Percentiles rank a stretch among this genome's conserved stretches.
These are phyloP conservation scores for Chroicocephalus ridibundus DNA, from an alignment of 2,113 vertebrate species.

Conservation along the genomic window DNA sequence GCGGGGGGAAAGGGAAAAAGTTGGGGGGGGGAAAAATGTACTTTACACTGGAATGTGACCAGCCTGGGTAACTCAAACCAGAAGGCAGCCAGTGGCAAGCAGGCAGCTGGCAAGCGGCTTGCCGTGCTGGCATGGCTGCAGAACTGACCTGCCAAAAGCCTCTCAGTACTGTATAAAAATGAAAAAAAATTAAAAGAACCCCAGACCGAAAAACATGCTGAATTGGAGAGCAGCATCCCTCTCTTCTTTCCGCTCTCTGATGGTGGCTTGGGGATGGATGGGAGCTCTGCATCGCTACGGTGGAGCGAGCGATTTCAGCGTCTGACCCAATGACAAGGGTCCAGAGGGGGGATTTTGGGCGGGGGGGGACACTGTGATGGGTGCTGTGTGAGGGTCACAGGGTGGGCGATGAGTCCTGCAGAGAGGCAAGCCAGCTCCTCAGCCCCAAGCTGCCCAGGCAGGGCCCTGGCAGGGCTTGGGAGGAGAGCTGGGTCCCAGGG, in stretches of 20 bases:
- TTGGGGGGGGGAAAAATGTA: background rate
- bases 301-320: fast-evolving
- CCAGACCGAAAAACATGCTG: background rate
- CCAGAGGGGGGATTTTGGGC: fast-evolving
- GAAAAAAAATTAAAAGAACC: background rate
- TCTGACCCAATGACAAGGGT: fast-evolving
- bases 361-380: background rate
- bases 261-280: fast-evolving
- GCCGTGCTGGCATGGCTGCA: background rate
- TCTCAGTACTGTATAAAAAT: background rate
- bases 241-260: background rate
- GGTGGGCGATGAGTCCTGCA: background rate
- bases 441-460: fast-evolving
- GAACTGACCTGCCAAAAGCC: conserved; percentile 44
- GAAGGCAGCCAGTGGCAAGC: conserved; percentile 32
- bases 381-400: background rate
- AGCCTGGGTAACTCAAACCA: background rate
- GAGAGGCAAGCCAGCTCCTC: background rate
- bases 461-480: background rate
- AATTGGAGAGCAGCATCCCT: background rate
- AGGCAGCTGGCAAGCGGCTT: conserved; percentile 31
- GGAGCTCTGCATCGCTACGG: fast-evolving
- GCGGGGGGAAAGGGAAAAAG: background rate
- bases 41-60: conserved; percentile 42
- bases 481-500: background rate